Evolutionary conservation across 1,140 invertebrate genomes (phyloP).

Genomic region (Bradysia coprophila): DNA sequence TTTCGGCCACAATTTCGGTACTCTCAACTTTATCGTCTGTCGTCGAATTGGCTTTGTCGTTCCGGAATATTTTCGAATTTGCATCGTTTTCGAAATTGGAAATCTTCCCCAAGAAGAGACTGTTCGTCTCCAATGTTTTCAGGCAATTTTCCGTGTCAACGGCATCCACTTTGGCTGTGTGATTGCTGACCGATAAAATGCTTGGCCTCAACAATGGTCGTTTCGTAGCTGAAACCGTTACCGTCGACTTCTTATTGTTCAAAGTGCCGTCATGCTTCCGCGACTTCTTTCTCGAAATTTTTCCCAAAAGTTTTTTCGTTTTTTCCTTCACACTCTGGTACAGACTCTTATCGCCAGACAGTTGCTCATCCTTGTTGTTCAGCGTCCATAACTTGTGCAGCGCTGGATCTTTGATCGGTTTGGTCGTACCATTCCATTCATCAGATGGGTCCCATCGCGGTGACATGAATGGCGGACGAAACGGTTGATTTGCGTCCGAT

Average conservation of each 20-base stretch:
- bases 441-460: not conserved
- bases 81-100: not conserved
- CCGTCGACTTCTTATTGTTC: not conserved
- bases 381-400: not conserved
- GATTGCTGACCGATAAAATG: not conserved
- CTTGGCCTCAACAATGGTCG: constrained; percentile 1
- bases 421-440: not conserved
- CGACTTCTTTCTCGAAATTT: not conserved
- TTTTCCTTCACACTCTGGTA: not conserved
- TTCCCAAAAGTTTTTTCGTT: not conserved
- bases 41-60: too few relatives aligned
- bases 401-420: not conserved
- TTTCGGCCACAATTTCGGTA: too few relatives aligned
- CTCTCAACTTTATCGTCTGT: too few relatives aligned
- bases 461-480: not conserved
- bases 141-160: not conserved
- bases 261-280: not conserved
- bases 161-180: not conserved
- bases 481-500: not conserved
- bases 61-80: not conserved
- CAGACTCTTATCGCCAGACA: not conserved
- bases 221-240: not conserved
- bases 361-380: not conserved
- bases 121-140: not conserved
- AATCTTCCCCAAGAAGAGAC: not conserved